Evolutionary conservation across 2,113 vertebrate genomes (phyloP).

Genomic region (Corydoras sp.): DNA sequence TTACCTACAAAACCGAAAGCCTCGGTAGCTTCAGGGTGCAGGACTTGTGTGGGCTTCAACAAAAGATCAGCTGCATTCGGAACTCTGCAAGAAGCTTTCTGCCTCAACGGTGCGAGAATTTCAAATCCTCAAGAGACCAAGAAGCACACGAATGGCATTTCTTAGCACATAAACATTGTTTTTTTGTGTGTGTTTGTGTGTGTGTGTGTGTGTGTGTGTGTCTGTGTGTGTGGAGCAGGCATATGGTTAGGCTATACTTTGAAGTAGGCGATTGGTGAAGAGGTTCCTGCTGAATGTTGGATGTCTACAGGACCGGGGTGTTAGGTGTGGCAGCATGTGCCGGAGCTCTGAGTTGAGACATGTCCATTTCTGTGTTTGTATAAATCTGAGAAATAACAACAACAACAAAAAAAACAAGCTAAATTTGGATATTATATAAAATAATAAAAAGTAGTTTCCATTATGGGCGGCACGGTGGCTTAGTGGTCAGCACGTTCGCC

Average conservation of each 20-base stretch:
- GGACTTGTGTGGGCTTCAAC: background rate
- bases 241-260: conserved; percentile 8
- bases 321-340: conserved; percentile 8
- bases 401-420: too few species aligned
- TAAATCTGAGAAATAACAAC: background rate
- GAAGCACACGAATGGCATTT: conserved; percentile 5
- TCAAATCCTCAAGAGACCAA: conserved; percentile 25
- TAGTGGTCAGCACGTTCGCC: too few species aligned
- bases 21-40: background rate
- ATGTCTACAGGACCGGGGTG: conserved; percentile 2
- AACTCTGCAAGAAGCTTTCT: background rate
- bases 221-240: background rate
- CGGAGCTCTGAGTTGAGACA: background rate
- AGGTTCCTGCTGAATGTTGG: too few species aligned
- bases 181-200: too few species aligned
- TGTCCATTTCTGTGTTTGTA: conserved; percentile 3
- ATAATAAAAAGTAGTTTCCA: too few species aligned
- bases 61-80: background rate
- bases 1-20: background rate
- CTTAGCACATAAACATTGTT: too few species aligned
- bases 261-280: background rate
- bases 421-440: too few species aligned
- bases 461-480: too few species aligned
- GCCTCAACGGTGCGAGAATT: background rate
- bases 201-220: background rate